Evolutionary conservation across 2,888 invertebrate genomes (phyloP).

Genomic region (Lampropteryx suffumata): DNA sequence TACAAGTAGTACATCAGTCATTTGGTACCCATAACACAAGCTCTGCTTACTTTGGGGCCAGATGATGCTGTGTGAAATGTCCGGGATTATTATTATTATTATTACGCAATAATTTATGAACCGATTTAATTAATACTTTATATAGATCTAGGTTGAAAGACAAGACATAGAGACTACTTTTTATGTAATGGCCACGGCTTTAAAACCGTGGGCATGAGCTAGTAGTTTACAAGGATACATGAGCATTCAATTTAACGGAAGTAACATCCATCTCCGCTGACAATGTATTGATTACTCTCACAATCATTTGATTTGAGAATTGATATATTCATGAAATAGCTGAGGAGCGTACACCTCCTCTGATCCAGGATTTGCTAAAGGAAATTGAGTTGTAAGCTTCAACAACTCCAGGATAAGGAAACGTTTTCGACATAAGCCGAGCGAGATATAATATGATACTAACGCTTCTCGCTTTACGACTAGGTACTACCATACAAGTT

Average conservation of each 20-base stretch:
- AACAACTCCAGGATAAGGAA: slow-evolving; percentile 54
- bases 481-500: slow-evolving; percentile 26
- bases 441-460: slow-evolving; percentile 47
- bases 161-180: too few relatives aligned
- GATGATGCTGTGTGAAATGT: too few relatives aligned
- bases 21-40: too few relatives aligned
- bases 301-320: slow-evolving; percentile 34
- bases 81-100: too few relatives aligned
- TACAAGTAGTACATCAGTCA: too few relatives aligned
- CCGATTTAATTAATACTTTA: too few relatives aligned
- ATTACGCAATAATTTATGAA: too few relatives aligned
- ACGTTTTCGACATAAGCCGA: slow-evolving; percentile 52
- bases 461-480: slow-evolving; percentile 38
- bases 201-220: too few relatives aligned
- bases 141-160: too few relatives aligned
- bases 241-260: slow-evolving; percentile 5
- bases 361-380: slow-evolving; percentile 65
- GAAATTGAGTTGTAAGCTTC: slow-evolving; percentile 71
- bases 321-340: slow-evolving; percentile 61
- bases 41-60: too few relatives aligned
- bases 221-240: too few relatives aligned
- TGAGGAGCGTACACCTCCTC: slow-evolving; percentile 54
- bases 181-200: too few relatives aligned
- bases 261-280: slow-evolving; percentile 7
- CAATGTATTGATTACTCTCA: slow-evolving; percentile 29